Conservation (phyloP, 2,113 vertebrate genomes). For the Cyphomyrus plagiostoma region DNA sequence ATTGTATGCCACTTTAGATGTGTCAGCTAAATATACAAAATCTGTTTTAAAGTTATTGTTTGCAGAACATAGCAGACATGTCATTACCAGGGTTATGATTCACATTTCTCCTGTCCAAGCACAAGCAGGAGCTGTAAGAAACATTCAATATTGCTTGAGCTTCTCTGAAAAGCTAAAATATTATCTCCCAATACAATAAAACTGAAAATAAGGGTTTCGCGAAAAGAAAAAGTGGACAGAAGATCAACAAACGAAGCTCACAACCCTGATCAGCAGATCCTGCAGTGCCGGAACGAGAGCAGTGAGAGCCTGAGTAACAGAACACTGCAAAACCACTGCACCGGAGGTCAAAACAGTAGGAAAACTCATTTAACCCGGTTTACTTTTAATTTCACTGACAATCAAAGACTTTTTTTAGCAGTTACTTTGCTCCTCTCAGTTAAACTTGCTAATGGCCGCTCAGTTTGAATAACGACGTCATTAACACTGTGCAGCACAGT, state of each 20-base stretch:
- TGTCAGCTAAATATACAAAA: neutral
- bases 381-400: constrained; percentile 12
- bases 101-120: neutral
- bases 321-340: neutral
- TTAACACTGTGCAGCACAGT: constrained; percentile 1
- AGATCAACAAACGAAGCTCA: neutral
- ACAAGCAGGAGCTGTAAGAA: neutral
- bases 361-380: neutral
- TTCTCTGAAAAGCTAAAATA: neutral
- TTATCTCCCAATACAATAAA: neutral
- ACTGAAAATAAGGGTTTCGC: neutral
- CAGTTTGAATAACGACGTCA: constrained; percentile 23
- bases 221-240: neutral
- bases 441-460: constrained; percentile 8
- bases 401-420: neutral
- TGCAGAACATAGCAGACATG: neutral
- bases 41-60: neutral
- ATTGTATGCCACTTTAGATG: neutral
- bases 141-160: neutral
- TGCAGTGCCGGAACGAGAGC: neutral
- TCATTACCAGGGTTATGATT: neutral
- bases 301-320: neutral
- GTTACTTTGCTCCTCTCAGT: neutral
- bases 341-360: neutral
- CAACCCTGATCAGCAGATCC: neutral